Evolutionary conservation across 1,140 invertebrate species (phyloP), one percentile per base, ranked within the genome.

Genomic region (Zaprionus taronus): DNA sequence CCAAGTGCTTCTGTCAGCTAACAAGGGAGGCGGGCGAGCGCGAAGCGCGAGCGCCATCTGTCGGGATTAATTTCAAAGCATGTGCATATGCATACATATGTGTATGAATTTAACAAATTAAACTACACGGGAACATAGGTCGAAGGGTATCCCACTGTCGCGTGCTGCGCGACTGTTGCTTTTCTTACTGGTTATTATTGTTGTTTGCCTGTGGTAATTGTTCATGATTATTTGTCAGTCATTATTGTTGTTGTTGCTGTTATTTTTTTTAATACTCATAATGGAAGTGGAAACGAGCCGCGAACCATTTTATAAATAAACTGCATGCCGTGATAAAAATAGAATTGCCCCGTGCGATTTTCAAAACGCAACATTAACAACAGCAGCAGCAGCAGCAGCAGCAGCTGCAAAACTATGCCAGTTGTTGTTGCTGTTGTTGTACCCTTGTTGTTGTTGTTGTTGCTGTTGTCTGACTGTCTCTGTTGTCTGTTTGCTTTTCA

Each of bases 261-360:
- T 63, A 58, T 31, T 62, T 63, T 63, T 78, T 72, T 68, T 61
- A 73, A 82, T 86, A 67, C 65, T 66, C 26, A 77, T 80, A 71
- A 80, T 86, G 79, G 69, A 77, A 86, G 81, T 85, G 79, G 79
- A 82, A 82, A 77, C 79, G 83, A 82, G 83, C 82, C 77, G 67
- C 66, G 66, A 74, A 69, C 66, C 58, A 69, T 77, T 87, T 86
- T 86, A 86, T 86, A 82, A 86, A 86, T 86, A 86, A 86, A 86
- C 80, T 86, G 83, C 83, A 86, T 82, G 77, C 73, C 68, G 47
- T 78, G 83, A 77, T 86, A 86, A 86, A 86, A 86, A 86, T 86
- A 86, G 83, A 82, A 74, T 73, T 77, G 73, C 58, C 51, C 68
- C 68, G 49, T 51, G 49, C 53, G 64, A 67, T 69, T 83, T 74